A percentile compares a stretch with the other conserved stretches of the same genome.
These are phyloP conservation scores for Archips xylosteana DNA, from an alignment of 2,888 invertebrate genomes.

Conservation along the genomic window DNA sequence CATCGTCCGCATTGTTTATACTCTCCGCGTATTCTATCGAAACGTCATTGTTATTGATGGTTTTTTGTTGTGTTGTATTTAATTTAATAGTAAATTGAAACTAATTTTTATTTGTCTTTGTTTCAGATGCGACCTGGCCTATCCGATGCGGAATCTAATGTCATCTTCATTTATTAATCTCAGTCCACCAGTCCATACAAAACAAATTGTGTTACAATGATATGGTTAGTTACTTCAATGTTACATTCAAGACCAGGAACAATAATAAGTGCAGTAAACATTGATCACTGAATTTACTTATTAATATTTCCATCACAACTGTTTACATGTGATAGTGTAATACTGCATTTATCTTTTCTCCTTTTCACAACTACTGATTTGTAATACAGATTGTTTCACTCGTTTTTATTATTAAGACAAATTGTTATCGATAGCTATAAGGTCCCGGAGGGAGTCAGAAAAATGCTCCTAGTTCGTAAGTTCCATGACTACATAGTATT, in stretches of 20 bases:
- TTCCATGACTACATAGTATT: slow-evolving; percentile 60
- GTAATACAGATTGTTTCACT: slow-evolving; percentile 59
- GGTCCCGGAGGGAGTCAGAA: slow-evolving; percentile 70
- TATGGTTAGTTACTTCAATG: slow-evolving; percentile 47
- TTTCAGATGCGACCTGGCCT: slow-evolving; percentile 73
- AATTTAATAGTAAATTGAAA: neutral
- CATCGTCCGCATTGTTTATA: slow-evolving; percentile 9
- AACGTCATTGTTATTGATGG: neutral
- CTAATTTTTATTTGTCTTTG: slow-evolving; percentile 54
- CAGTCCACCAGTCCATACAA: slow-evolving; percentile 58
- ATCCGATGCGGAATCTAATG: slow-evolving; percentile 58
- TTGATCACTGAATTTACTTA: slow-evolving; percentile 59
- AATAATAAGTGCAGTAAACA: slow-evolving; percentile 66
- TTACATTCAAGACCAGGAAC: slow-evolving; percentile 51
- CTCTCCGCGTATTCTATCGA: neutral
- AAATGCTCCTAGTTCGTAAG: slow-evolving; percentile 70
- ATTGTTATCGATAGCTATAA: slow-evolving; percentile 59
- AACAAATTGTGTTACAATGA: slow-evolving; percentile 63
- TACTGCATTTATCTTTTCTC: slow-evolving; percentile 68
- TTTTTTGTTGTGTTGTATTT: neutral
- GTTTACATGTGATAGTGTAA: slow-evolving; percentile 66
- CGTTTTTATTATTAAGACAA: slow-evolving; percentile 47
- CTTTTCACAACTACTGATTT: slow-evolving; percentile 55
- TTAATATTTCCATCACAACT: slow-evolving; percentile 41
- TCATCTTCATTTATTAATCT: slow-evolving; percentile 48